These are phyloP conservation scores for Lithophane socia DNA, from an alignment of 2,888 invertebrate genomes.

Conservation along the genomic window DNA sequence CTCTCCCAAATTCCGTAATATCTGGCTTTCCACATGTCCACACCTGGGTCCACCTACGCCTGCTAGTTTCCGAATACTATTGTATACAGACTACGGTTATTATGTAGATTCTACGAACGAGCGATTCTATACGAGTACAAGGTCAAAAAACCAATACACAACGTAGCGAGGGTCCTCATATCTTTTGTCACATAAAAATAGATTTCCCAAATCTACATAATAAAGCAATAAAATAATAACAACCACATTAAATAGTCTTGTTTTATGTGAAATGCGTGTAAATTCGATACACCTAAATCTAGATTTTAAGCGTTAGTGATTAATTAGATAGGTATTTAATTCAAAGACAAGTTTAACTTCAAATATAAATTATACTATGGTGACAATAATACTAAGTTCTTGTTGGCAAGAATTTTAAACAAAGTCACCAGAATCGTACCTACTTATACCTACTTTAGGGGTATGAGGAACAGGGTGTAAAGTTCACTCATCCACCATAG, in stretches of 20 bases:
- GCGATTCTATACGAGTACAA: neutral
- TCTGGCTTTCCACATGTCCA: slow-evolving; percentile 23
- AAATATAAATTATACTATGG: too few species aligned
- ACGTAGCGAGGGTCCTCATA: neutral
- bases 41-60: slow-evolving; percentile 23
- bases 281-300: neutral
- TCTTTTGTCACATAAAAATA: slow-evolving; percentile 31
- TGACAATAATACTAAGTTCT: too few species aligned
- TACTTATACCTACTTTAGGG: too few species aligned
- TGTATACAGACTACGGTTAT: neutral
- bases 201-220: slow-evolving; percentile 26
- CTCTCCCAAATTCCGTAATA: slow-evolving; percentile 24
- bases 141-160: slow-evolving; percentile 16
- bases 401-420: too few species aligned
- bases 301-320: slow-evolving; percentile 19
- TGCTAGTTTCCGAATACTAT: slow-evolving; percentile 6
- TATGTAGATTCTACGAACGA: slow-evolving; percentile 25
- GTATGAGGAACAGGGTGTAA: too few species aligned
- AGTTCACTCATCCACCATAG: too few species aligned
- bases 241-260: slow-evolving; percentile 18
- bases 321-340: neutral
- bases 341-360: neutral
- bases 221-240: slow-evolving; percentile 50
- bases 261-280: slow-evolving; percentile 4
- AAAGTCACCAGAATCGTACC: too few species aligned